Evolutionary conservation across 2,888 invertebrate species (phyloP).

Genomic region (Buathra laborator): DNA sequence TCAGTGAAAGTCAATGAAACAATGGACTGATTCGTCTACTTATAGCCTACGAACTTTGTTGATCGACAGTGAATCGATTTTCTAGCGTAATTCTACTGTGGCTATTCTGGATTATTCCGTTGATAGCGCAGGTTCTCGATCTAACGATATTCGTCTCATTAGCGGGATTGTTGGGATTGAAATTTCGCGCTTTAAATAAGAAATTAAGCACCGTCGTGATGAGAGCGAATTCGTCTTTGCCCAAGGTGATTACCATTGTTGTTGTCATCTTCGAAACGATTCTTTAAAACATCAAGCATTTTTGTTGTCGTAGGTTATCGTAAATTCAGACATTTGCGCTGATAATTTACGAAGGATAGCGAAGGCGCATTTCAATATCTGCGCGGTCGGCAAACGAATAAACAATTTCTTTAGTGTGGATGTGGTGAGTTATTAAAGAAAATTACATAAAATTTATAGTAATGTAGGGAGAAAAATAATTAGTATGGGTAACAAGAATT

Average conservation of each 20-base stretch:
- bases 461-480: no score
- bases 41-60: background rate
- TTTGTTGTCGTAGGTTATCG: background rate
- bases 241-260: conserved; percentile 29
- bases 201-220: conserved; percentile 55
- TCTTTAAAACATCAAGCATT: background rate
- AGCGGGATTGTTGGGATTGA: conserved; percentile 48
- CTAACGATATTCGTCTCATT: conserved; percentile 58
- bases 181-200: conserved; percentile 56
- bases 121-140: conserved; percentile 43
- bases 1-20: conserved; percentile 25
- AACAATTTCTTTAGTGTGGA: conserved; percentile 38
- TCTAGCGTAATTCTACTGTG: conserved; percentile 23
- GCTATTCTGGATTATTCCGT: conserved; percentile 48
- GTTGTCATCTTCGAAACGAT: background rate
- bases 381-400: conserved; percentile 51
- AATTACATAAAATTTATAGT: background rate
- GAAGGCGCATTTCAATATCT: conserved; percentile 55
- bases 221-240: conserved; percentile 57
- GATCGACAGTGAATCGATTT: background rate
- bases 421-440: conserved; percentile 35
- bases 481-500: no score
- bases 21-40: background rate
- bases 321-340: conserved; percentile 52
- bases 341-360: conserved; percentile 54